A percentile compares a stretch with the other conserved stretches of the same genome.
phyloP scores from a whole-genome alignment of 2,113 vertebrate genomes.

The Saccopteryx leptura region DNA sequence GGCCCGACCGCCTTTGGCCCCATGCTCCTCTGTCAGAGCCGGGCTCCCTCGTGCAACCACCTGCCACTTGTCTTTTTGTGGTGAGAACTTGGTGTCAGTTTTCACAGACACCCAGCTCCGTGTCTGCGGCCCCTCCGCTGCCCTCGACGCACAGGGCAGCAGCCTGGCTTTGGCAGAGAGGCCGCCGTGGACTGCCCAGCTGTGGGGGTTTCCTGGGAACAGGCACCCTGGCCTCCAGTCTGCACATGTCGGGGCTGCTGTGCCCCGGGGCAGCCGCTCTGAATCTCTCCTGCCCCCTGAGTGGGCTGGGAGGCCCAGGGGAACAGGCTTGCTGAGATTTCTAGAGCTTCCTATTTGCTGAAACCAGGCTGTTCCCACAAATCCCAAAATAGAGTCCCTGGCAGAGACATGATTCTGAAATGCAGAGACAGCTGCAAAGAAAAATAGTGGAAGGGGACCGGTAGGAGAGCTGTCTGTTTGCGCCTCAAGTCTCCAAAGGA shows the following conservation, averaged over 20 bases:
- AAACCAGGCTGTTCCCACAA: conserved; percentile 75
- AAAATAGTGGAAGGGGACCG: conserved; percentile 7
- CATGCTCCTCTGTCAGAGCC: accelerated
- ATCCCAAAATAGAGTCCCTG: conserved; percentile 83
- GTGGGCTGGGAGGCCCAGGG: conserved; percentile 8
- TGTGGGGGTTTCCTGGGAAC: not conserved
- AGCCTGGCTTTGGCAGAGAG: not conserved
- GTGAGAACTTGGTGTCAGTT: not conserved
- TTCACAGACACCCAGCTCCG: not conserved
- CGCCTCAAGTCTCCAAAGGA: not conserved
- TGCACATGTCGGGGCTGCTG: not conserved
- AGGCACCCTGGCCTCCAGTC: not conserved
- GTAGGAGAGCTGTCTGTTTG: not conserved
- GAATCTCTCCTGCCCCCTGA: not conserved
- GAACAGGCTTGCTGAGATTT: not conserved
- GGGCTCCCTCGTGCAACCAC: not conserved
- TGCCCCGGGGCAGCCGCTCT: not conserved
- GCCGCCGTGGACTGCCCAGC: not conserved
- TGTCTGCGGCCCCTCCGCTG: not conserved
- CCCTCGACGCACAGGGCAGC: not conserved
- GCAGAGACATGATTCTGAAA: conserved; percentile 75
- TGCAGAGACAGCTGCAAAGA: conserved; percentile 79
- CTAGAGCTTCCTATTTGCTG: conserved; percentile 68
- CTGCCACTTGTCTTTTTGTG: not conserved
- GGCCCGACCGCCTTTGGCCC: accelerated